Percentiles rank a stretch among this genome's conserved stretches.
These are phyloP conservation scores for Wiebesia pumilae DNA, from an alignment of 1,140 invertebrate species.

Conservation along the genomic window DNA sequence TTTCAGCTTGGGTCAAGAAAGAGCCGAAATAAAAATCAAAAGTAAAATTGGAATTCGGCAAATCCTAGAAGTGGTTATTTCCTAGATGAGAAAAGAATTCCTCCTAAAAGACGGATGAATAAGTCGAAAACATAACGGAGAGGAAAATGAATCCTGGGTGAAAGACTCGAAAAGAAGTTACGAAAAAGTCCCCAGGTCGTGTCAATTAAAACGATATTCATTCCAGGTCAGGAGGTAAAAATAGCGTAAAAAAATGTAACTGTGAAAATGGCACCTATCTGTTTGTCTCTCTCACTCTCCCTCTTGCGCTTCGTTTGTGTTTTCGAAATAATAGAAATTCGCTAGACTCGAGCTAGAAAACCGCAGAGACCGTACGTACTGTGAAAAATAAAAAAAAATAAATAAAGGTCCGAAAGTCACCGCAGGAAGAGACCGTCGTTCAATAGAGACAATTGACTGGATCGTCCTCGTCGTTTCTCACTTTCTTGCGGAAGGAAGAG, in stretches of 20 bases:
- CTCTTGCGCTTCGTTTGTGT: neutral
- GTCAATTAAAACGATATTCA: conserved; percentile 52
- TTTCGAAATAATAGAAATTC: conserved; percentile 36
- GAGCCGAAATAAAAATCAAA: conserved; percentile 29
- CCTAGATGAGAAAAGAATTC: conserved; percentile 33
- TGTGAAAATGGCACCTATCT: neutral
- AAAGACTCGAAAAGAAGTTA: neutral
- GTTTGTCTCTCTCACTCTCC: neutral
- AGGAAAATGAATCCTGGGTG: neutral
- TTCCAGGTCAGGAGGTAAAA: conserved; percentile 14
- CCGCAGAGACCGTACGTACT: conserved; percentile 18
- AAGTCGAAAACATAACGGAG: neutral
- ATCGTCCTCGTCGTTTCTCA: conserved; percentile 17
- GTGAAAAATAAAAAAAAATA: conserved; percentile 24
- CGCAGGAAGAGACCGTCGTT: conserved; percentile 1
- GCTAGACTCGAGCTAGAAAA: conserved; percentile 10
- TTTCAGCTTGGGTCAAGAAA: neutral
- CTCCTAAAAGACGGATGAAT: neutral
- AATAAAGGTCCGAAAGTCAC: conserved; percentile 37
- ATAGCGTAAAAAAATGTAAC: conserved; percentile 26
- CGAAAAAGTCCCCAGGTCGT: conserved; percentile 2
- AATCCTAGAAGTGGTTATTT: conserved; percentile 39
- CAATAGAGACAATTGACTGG: conserved; percentile 1
- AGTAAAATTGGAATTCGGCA: conserved; percentile 49
- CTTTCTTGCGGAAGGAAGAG: conserved; percentile 41